Conservation (phyloP, 37 sponge, comb jelly and placozoan genomes). For the Chondrosia reniformis region DNA sequence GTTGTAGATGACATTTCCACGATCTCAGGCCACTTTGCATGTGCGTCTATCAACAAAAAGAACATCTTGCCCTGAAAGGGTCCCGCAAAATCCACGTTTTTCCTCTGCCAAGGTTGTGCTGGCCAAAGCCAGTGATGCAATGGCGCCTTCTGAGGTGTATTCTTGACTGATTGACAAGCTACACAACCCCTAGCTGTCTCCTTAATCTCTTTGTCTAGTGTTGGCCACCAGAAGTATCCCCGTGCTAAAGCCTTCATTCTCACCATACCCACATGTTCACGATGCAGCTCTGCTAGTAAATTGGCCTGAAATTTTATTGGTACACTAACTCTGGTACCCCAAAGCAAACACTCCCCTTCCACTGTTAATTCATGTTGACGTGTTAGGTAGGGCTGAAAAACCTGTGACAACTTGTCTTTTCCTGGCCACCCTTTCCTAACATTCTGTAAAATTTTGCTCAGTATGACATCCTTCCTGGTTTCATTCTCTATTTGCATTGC, state of each 20-base stretch:
- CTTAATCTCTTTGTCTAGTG: too few species aligned
- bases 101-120: background rate
- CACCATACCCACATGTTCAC: too few species aligned
- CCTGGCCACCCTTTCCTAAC: constrained; percentile 21
- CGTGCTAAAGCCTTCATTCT: too few species aligned
- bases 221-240: too few species aligned
- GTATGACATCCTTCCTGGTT: constrained; percentile 33
- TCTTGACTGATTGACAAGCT: too few species aligned
- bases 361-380: background rate
- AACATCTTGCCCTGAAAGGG: constrained; percentile 4
- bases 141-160: too few species aligned
- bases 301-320: too few species aligned
- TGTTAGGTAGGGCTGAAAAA: constrained; percentile 5
- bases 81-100: constrained; percentile 4
- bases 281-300: too few species aligned
- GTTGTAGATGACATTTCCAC: background rate
- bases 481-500: background rate
- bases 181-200: too few species aligned
- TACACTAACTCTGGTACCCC: constrained; percentile 41
- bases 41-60: background rate
- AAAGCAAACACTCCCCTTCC: constrained; percentile 36
- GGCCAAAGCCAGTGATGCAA: background rate
- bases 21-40: constrained; percentile 1
- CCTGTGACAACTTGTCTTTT: too few species aligned
- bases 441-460: constrained; percentile 31